Conservation (phyloP, 2,888 invertebrate genomes). For the Rhorus exstirpatorius region DNA sequence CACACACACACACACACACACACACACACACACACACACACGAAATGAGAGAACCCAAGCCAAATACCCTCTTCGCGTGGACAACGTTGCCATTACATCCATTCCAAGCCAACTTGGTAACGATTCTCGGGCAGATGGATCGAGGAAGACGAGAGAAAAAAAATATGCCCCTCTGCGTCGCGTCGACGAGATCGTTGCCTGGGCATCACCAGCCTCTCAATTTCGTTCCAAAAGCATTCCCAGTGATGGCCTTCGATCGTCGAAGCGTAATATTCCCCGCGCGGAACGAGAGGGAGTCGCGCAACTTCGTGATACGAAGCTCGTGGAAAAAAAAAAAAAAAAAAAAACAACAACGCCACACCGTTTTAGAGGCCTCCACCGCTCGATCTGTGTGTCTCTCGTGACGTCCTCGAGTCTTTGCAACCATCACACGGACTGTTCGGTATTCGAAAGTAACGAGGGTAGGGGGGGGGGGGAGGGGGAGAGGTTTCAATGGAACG, state of each 20-base stretch:
- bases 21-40: no score
- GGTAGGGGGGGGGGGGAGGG: no score
- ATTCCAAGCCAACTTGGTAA: no score
- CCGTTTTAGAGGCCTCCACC: conserved; percentile 16
- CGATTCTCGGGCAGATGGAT: no score
- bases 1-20: no score
- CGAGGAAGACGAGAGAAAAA: no score
- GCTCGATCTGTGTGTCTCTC: conserved; percentile 11
- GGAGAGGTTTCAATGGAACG: conserved; percentile 2
- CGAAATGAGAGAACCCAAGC: no score
- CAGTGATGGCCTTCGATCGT: conserved; percentile 28
- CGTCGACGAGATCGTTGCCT: conserved; percentile 13
- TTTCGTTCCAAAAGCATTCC: conserved; percentile 4
- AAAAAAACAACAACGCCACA: neutral
- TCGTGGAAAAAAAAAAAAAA: neutral
- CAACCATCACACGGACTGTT: conserved; percentile 13
- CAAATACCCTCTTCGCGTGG: no score
- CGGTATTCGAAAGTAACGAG: conserved; percentile 61
- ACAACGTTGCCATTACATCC: no score
- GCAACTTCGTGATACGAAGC: neutral
- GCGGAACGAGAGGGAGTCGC: neutral
- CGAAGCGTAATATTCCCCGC: conserved; percentile 3
- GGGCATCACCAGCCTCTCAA: conserved; percentile 25
- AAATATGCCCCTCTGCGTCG: conserved; percentile 14
- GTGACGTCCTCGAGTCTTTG: conserved; percentile 33